Conservation (phyloP, 2,797 vertebrate species). For the Hemibagrus guttatus region DNA sequence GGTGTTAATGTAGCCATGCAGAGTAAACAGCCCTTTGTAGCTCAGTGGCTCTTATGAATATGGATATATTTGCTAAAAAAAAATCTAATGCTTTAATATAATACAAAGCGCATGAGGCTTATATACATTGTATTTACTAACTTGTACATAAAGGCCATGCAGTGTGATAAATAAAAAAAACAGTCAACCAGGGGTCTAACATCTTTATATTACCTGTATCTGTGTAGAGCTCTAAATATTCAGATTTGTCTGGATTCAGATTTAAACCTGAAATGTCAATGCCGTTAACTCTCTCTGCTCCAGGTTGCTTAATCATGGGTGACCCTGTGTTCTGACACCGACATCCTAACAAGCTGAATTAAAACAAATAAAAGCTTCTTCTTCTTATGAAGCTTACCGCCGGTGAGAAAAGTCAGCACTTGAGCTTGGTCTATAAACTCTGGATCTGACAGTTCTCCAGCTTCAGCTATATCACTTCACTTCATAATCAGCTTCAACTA, state of each 20-base stretch:
- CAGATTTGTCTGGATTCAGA: background rate
- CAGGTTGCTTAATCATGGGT: too few species aligned
- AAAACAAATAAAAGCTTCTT: too few species aligned
- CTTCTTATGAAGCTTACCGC: too few species aligned
- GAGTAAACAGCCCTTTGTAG: conserved; percentile 45
- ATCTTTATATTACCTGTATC: background rate
- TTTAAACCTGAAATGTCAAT: background rate
- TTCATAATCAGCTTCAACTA: background rate
- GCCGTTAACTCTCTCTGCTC: too few species aligned
- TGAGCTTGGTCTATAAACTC: background rate
- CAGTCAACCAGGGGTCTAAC: background rate
- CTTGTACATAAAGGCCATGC: background rate
- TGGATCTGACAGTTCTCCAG: background rate
- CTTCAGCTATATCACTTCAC: background rate
- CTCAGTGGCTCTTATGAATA: conserved; percentile 13
- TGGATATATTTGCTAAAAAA: conserved; percentile 11
- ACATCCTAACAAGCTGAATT: too few species aligned
- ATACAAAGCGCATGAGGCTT: background rate
- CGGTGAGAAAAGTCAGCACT: background rate
- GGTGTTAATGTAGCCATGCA: conserved; percentile 53
- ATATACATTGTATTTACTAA: background rate
- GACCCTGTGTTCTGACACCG: too few species aligned
- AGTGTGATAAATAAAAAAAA: conserved; percentile 2
- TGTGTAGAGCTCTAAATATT: background rate
- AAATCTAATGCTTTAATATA: background rate